Conservation (phyloP, 1,140 invertebrate genomes). For the Drosophila biarmipes region DNA sequence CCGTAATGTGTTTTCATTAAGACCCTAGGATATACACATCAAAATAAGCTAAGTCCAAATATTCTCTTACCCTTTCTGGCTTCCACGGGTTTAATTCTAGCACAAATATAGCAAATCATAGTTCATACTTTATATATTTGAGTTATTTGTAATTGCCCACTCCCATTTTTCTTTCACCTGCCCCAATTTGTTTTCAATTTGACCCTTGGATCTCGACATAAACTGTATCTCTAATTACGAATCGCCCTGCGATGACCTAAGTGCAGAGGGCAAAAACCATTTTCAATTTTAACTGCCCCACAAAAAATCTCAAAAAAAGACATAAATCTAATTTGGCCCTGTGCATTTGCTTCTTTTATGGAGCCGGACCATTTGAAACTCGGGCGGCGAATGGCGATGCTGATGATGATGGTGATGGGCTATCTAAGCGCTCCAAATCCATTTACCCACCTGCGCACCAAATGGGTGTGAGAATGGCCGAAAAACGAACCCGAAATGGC, state of each 20-base stretch:
- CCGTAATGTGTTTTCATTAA: no score
- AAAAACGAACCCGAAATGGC: conserved; percentile 60
- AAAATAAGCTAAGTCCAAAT: no score
- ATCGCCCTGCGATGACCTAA: conserved; percentile 16
- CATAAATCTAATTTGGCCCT: conserved; percentile 76
- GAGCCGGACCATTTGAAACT: conserved; percentile 34
- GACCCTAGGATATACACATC: no score
- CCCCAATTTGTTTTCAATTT: conserved; percentile 44
- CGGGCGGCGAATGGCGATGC: conserved; percentile 37
- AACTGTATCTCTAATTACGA: conserved; percentile 53
- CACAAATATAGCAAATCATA: no score
- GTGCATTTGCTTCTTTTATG: conserved; percentile 60
- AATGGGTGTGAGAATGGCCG: conserved; percentile 43
- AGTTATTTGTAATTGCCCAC: not conserved
- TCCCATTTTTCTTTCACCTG: not conserved
- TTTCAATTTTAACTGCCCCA: conserved; percentile 51
- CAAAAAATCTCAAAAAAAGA: conserved; percentile 56
- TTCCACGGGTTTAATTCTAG: no score
- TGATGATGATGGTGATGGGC: conserved; percentile 59
- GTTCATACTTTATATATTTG: no score
- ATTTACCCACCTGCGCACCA: conserved; percentile 71
- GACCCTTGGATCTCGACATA: conserved; percentile 19
- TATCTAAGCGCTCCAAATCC: conserved; percentile 74
- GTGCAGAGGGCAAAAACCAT: conserved; percentile 21
- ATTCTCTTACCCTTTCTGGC: no score